Base-by-base conservation (phyloP, 2,888 invertebrate species). In the Caenorhabditis sp. region DNA sequence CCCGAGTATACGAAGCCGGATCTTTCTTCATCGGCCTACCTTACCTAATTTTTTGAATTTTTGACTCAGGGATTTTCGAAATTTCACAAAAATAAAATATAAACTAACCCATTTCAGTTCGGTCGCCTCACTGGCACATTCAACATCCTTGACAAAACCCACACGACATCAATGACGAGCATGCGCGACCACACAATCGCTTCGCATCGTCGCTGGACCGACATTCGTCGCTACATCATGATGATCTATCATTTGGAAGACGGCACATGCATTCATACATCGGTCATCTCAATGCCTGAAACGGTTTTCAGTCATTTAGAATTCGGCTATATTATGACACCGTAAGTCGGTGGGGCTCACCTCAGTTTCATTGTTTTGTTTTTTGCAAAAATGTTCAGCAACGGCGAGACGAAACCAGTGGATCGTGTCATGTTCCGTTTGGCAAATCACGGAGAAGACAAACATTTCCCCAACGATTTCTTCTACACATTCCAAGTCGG, bases 181-280 rank as follows among this genome's bases (percentile, higher is more conserved):
- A 93, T 93, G 88, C 90, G 93, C 76, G 93, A 94, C 88, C 93
- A 94, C 85, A 93, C 93, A 79, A 93, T 92, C 86, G 93, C 93
- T 91, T 88, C 89, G 77, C 77, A 78, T 66, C 69, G 82, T 24
- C 62, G 82, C 24, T 83, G 84, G 85, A 77, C 78, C 5, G 83
- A 85, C 62, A 71, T 85, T 37, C 67, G 85, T 58, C 65, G 84
- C 57, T 85, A 85, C 88, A 92, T 92, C 1, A 92, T 93, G 88
- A 93, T 93, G 88, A 92, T 93, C 87, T 91, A 93, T 43, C 92
- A 92, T 86, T 89, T 93, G 62, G 91, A 92, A 51, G 92, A 93
- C 86, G 92, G 92, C 19, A 90, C 91, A 55, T 91, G 90, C 82
- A 90, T 93, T 75, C 91, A 92, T 67, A 90, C 93, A 0, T 93